phyloP scores from a whole-genome alignment of 2,888 invertebrate genomes.

The Tetramorium bicarinatum region DNA sequence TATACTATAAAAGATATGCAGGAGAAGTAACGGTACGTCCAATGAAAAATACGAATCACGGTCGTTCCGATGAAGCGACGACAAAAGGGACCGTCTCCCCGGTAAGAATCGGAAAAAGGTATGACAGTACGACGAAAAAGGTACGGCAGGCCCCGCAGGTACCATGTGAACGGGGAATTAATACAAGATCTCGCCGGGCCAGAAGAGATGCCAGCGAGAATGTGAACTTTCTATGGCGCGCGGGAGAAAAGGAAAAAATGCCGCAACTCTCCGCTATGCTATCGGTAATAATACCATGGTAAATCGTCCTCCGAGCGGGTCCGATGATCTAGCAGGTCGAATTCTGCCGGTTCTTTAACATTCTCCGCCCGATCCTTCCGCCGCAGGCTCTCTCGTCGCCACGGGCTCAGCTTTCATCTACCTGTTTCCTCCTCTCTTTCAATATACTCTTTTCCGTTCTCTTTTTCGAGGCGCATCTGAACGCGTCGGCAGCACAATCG shows the following conservation, averaged over 20 bases:
- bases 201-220: constrained; percentile 18
- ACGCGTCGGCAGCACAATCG: constrained; percentile 1
- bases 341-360: constrained; percentile 28
- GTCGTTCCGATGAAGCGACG: constrained; percentile 6
- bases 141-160: constrained; percentile 35
- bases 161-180: constrained; percentile 37
- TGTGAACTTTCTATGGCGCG: constrained; percentile 22
- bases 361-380: constrained; percentile 19
- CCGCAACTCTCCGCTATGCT: constrained; percentile 41
- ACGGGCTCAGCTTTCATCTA: constrained; percentile 38
- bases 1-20: neutral
- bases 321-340: constrained; percentile 57
- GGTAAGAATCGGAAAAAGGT: constrained; percentile 34
- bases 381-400: constrained; percentile 29
- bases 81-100: constrained; percentile 37
- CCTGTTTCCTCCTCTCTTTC: constrained; percentile 18
- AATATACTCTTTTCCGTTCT: constrained; percentile 31
- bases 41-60: constrained; percentile 32
- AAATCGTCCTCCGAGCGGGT: constrained; percentile 24
- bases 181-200: constrained; percentile 38
- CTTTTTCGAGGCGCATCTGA: neutral
- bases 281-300: constrained; percentile 46
- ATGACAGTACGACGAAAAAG: neutral
- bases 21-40: constrained; percentile 23
- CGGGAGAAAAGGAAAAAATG: constrained; percentile 22